These are phyloP conservation scores for Cyrtodaria siliqua DNA, from an alignment of 2,888 invertebrate species.

Conservation along the genomic window DNA sequence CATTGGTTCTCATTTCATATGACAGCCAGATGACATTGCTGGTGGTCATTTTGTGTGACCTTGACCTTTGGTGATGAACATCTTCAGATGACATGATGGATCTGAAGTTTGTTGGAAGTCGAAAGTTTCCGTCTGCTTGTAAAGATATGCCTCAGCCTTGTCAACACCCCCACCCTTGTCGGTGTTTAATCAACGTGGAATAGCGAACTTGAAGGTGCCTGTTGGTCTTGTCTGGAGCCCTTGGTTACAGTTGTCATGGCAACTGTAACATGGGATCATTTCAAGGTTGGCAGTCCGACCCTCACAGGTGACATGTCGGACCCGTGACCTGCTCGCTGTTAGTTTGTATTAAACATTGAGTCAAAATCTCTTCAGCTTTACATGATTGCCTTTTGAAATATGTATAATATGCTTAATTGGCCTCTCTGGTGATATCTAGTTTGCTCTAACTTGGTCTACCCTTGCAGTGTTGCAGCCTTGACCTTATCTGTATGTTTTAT, in stretches of 20 bases:
- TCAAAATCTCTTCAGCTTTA: no score
- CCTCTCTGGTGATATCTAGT: no score
- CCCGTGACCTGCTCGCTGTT: slow-evolving; percentile 27
- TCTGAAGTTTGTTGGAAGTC: slow-evolving; percentile 43
- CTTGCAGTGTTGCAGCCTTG: no score
- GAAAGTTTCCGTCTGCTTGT: slow-evolving; percentile 20
- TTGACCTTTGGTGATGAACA: slow-evolving; percentile 13
- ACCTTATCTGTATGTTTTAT: no score
- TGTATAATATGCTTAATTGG: no score
- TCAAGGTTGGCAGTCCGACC: slow-evolving; percentile 26
- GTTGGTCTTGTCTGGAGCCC: slow-evolving; percentile 31
- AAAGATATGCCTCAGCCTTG: slow-evolving; percentile 18
- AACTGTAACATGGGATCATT: slow-evolving; percentile 47
- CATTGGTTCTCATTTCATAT: no score
- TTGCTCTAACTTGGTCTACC: no score
- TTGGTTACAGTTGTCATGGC: slow-evolving; percentile 50
- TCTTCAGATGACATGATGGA: slow-evolving; percentile 67
- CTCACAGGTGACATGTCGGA: slow-evolving; percentile 70
- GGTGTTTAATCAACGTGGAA: background rate
- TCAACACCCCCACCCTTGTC: slow-evolving; percentile 1
- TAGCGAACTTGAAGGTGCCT: background rate
- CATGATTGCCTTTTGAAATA: no score
- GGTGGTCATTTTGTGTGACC: slow-evolving; percentile 11
- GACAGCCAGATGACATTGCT: no score
- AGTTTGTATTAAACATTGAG: no score